Percentiles rank a stretch among this genome's conserved stretches.
phyloP scores from a whole-genome alignment of 2,797 vertebrate species.

The Hapalemur alaotrensis region DNA sequence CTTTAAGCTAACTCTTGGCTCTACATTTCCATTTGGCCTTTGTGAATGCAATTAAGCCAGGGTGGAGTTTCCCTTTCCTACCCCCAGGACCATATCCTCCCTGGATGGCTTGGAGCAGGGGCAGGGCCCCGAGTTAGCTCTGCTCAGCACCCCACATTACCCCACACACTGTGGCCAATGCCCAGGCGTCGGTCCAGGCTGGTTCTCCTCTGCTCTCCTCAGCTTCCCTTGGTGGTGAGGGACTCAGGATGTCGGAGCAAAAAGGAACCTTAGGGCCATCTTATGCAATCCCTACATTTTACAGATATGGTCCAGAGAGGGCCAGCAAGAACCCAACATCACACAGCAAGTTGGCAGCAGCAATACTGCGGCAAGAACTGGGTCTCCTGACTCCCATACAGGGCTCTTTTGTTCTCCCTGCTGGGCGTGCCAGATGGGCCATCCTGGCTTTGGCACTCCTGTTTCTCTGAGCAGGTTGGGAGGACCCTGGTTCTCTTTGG shows the following conservation, averaged over 20 bases:
- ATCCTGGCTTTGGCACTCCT: not conserved
- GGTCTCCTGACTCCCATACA: not conserved
- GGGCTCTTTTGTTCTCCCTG: not conserved
- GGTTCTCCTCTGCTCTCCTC: not conserved
- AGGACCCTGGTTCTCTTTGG: not conserved
- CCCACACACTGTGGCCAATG: not conserved
- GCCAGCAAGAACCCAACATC: not conserved
- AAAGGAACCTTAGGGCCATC: not conserved
- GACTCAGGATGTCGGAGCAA: not conserved
- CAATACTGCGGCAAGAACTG: not conserved
- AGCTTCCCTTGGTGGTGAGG: not conserved
- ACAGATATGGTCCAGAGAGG: not conserved
- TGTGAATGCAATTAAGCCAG: conserved; percentile 64
- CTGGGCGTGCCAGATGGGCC: not conserved
- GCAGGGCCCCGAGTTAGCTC: not conserved
- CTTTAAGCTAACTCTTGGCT: conserved; percentile 78
- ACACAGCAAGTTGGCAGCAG: not conserved
- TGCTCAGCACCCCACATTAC: not conserved
- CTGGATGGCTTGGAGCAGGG: not conserved
- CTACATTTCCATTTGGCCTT: conserved; percentile 75
- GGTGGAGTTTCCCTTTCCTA: conserved; percentile 69
- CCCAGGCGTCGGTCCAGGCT: not conserved
- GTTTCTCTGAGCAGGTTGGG: not conserved
- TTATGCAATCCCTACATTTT: not conserved
- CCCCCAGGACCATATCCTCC: not conserved